Base-by-base conservation (phyloP, 2,888 invertebrate genomes). In the Hesperia comma region DNA sequence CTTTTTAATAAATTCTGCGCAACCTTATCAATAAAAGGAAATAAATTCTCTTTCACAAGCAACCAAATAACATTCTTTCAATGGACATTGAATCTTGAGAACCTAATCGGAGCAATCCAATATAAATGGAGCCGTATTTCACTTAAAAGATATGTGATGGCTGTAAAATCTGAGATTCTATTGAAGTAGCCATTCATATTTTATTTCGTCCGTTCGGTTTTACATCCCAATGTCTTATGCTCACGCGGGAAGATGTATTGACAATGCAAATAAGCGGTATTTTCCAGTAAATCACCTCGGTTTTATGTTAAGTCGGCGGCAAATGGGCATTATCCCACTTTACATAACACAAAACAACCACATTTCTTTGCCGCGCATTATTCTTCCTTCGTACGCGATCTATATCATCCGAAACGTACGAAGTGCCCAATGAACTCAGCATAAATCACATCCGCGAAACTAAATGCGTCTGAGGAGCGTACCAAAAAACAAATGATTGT, bases 251-350 rank as follows among this genome's bases (percentile, higher is more conserved):
- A 82, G 81, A 87, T 83, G 82, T 86, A 84, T 87, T 79, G 84
- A 78, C 77, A 79, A 85, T 88, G 86, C 87, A 87, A 90, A 89
- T 89, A 86, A 85, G 85, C 83, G 76, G 80, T 84, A 84, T 87
- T 84, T 82, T 83, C 79, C 72, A 79, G 79, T 87, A 86, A 88
- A 88, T 86, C 87, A 84, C 79, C 74, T 70, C 74, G 74, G 74
- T 71, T 84, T 86, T 83, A 83, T 83, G 80, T 76, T 74, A 74
- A 78, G 78, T 80, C 77, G 76, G 78, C 77, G 76, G 77, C 78
- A 77, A 80, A 80, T 79, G 76, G 81, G 79, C 75, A 80, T 81
- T 82, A 79, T 83, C 79, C 79, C 79, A 73, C 74, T 84, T 80
- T 80, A 76, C 78, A 80, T 78, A 82, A 79, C 71, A 77, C 83